Percentiles rank a stretch among this genome's conserved stretches.
Evolutionary conservation across 2,113 vertebrate genomes (phyloP).

Genomic region (Anolis carolinensis): DNA sequence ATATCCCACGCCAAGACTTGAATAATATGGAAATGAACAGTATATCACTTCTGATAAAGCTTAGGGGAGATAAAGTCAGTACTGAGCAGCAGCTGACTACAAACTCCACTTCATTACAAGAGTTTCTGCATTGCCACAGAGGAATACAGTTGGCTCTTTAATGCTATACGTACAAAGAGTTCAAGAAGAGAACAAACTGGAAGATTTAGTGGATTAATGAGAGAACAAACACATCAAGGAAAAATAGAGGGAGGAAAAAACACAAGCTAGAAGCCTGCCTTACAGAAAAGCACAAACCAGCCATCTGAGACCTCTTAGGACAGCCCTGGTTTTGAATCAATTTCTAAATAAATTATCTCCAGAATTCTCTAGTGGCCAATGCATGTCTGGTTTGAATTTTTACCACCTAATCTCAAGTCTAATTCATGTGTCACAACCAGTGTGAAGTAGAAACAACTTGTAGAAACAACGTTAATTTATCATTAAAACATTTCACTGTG

Average conservation of each 20-base stretch:
- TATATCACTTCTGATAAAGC: neutral
- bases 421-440: neutral
- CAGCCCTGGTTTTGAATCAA: conserved; percentile 17
- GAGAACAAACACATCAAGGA: conserved; percentile 17
- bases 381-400: neutral
- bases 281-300: neutral
- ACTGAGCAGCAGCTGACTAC: neutral
- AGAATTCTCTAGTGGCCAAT: conserved; percentile 3
- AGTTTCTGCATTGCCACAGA: neutral
- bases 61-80: neutral
- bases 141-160: neutral
- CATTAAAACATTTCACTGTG: too few relatives aligned
- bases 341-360: neutral
- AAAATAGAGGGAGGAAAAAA: neutral
- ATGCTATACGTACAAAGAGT: neutral
- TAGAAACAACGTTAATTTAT: too few relatives aligned
- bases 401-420: neutral
- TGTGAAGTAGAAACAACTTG: neutral
- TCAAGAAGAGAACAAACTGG: conserved; percentile 20
- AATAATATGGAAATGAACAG: conserved; percentile 18
- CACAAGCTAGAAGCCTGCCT: neutral
- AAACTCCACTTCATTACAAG: neutral
- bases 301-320: neutral
- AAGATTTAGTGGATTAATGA: neutral
- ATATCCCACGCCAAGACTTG: conserved; percentile 4